Evolutionary conservation across 2,888 invertebrate species (phyloP), one percentile per base, ranked within the genome.

Genomic region (Plagodis dolabraria): DNA sequence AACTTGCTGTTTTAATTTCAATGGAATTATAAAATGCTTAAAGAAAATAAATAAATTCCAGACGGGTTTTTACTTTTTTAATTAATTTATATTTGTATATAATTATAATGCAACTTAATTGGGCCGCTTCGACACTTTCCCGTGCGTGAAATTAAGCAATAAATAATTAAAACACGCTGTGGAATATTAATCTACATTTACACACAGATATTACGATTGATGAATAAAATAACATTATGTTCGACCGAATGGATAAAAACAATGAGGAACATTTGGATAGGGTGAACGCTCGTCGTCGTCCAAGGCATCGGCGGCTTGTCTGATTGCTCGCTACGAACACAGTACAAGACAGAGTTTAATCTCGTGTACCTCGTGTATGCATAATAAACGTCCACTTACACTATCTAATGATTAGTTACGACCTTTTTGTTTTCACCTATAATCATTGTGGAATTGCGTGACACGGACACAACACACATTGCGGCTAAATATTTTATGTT

Each of bases 171-270:
- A 53, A 40, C 34, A 53, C 40, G 22, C 6, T 47, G 38, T 11
- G 44, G 22, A 44, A 51, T 47, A 47, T 38, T 33, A 5, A 60
- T 55, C 34, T 54, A 43, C 51, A 51, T 60, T 11, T 47, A 44
- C 51, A 51, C 22, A 60, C 47, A 60, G 33, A 44, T 44, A 54
- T 47, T 47, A 50, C 45, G 52, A 40, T n/a, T 22, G 49, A 50
- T 22, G 49, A 53, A 60, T 47, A 54, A 51, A 55, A 56, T 60
- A 65, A 55, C 55, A 60, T 60, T 57, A 64, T 51, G n/a, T 7
- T 53, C 54, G 52, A 60, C n/a, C 46, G 63, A 62, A 45, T 65
- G 61, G 57, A 38, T 61, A 57, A 63, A 65, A 62, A 66, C 65
- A 66, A 66, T 60, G 56, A 53, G 54, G 49, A 44, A 58, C 54